phyloP scores from a whole-genome alignment of 2,797 vertebrate species.

The Malacoraja senta region DNA sequence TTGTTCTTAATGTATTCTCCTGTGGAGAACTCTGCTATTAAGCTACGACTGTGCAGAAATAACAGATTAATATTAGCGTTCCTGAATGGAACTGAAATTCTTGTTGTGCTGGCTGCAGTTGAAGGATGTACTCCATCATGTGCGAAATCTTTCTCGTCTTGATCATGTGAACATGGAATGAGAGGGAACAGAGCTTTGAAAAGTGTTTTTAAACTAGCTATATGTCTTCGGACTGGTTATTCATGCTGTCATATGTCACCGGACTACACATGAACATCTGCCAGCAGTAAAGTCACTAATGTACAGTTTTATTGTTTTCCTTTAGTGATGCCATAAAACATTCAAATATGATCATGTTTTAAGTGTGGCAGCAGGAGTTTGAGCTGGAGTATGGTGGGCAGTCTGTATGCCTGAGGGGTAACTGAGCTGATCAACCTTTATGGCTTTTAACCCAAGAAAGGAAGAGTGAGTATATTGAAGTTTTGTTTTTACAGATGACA shows the following conservation, averaged over 20 bases:
- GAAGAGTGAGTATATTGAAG: neutral
- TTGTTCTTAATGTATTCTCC: slow-evolving; percentile 34
- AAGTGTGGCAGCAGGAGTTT: slow-evolving; percentile 11
- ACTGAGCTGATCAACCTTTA: neutral
- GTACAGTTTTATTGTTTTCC: slow-evolving; percentile 29
- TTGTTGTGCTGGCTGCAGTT: neutral
- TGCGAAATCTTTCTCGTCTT: neutral
- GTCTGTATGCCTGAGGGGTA: neutral
- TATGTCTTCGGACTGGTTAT: neutral
- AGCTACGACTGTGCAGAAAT: neutral
- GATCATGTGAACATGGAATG: neutral
- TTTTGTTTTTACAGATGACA: neutral
- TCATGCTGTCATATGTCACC: neutral
- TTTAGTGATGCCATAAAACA: slow-evolving; percentile 18
- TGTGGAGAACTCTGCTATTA: neutral
- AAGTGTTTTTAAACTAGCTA: neutral
- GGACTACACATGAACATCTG: neutral
- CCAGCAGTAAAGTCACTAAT: neutral
- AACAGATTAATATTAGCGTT: slow-evolving; percentile 12
- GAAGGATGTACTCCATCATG: neutral
- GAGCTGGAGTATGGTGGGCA: slow-evolving; percentile 10
- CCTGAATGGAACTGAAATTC: neutral
- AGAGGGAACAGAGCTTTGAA: neutral
- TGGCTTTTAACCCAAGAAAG: neutral
- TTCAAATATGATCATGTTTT: slow-evolving; percentile 33